Evolutionary conservation across 2,113 vertebrate genomes (phyloP).

Genomic region (Meles meles): DNA sequence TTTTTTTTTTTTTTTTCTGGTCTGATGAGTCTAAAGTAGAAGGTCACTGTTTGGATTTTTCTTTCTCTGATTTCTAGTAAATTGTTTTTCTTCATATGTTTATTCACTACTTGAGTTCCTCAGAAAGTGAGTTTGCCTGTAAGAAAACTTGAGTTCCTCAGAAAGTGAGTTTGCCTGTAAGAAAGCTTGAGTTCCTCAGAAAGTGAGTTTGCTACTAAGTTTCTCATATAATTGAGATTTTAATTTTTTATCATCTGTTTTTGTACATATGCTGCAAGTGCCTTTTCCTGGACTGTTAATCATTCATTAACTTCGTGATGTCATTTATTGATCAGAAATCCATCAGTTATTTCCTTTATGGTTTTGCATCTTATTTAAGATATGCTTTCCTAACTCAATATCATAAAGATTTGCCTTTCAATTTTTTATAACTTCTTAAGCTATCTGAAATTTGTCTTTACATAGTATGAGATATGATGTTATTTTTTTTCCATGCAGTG

Average conservation of each 20-base stretch:
- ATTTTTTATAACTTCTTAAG: constrained; percentile 23
- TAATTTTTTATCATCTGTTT: not conserved
- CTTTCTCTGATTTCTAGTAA: not conserved
- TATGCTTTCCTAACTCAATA: not conserved
- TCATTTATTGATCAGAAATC: not conserved
- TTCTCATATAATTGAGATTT: not conserved
- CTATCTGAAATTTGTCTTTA: not conserved
- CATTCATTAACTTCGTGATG: not conserved
- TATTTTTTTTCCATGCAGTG: not conserved
- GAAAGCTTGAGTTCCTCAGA: not conserved
- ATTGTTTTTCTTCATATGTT: not conserved
- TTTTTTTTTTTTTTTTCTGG: not conserved
- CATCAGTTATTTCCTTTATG: not conserved
- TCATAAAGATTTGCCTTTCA: not conserved
- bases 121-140: not conserved
- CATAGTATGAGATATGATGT: not conserved
- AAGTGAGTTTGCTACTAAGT: not conserved
- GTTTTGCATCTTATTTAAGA: not conserved
- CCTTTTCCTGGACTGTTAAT: not conserved
- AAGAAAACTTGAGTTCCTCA: not conserved
- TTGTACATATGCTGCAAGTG: not conserved
- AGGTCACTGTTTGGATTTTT: not conserved
- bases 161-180: not conserved
- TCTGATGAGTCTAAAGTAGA: not conserved
- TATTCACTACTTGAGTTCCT: not conserved